Base-by-base conservation (phyloP, 2,797 vertebrate species). In the Amphiprion clarkii region DNA sequence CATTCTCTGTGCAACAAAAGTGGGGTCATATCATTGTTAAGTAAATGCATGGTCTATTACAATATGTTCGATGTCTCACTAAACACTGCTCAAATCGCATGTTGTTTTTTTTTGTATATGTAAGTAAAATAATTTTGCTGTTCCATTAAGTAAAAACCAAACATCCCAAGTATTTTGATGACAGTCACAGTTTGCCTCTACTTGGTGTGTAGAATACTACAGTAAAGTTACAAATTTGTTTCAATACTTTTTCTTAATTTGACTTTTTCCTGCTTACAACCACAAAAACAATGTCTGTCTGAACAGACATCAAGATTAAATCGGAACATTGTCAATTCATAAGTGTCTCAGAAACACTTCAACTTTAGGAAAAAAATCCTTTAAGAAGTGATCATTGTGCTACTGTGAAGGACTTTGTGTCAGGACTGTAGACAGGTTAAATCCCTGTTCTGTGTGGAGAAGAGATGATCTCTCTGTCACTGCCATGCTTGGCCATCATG, bases 301-400 rank as follows among this genome's bases (percentile, higher is more conserved):
- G 46, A 49, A 40, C 29, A 42, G 49, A 67, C 46, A 19, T 54
- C 13, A n/a, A 67, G 62, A 67, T 75, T 44, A 44, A 66, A 56
- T 25, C 19, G 19, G 6, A 59, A 12, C 10, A 0, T 3, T 42
- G 16, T 59, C 14, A 53, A 1, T 48, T 67, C 21, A 48, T 62
- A 39, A 39, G 8, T 44, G 44, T 21, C 7, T 62, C 42, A 52
- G 21, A 19, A 48, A 46, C 21, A 46, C 68, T 17, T 11, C 0
- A 54, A 0, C 0, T 52, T 60, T 36, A 36, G 49, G 39, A 42
- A 53, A 23, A 53, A 63, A 14, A 40, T 13, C 53, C 36, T 17
- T 65, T 61, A 49, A 49, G 17, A 54, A 29, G 46, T 44, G 11
- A 67, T 66, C 2, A 0, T 33, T n/a, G 12, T 31, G 7, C 49